phyloP scores from a whole-genome alignment of 2,113 vertebrate species.

The Nothocercus nigrocapillus region DNA sequence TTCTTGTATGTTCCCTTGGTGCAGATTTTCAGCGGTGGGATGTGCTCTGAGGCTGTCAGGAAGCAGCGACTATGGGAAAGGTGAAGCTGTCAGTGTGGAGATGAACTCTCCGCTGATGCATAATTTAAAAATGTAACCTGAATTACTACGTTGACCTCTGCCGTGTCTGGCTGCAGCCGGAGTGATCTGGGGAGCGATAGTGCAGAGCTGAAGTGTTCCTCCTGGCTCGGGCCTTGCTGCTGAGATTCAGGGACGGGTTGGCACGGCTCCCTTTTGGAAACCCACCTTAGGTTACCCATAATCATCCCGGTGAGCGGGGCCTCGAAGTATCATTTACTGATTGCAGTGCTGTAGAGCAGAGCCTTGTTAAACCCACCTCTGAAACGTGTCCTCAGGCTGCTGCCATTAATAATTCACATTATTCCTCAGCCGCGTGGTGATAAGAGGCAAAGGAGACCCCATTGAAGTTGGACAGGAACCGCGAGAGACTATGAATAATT shows the following conservation, averaged over 20 bases:
- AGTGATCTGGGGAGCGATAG: background rate
- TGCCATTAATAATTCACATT: background rate
- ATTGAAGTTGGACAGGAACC: background rate
- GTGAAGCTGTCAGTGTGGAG: background rate
- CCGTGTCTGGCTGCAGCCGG: background rate
- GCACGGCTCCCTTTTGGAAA: background rate
- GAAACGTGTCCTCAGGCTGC: background rate
- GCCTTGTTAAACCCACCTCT: background rate
- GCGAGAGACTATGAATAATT: background rate
- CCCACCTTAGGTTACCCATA: background rate
- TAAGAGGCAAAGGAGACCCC: background rate
- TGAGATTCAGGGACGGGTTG: background rate
- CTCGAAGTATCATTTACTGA: background rate
- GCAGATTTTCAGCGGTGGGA: background rate
- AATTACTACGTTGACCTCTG: background rate
- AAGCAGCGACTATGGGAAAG: background rate
- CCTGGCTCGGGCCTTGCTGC: background rate
- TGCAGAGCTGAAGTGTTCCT: background rate
- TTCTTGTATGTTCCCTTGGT: background rate
- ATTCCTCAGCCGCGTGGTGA: rapidly evolving
- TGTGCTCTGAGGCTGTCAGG: background rate
- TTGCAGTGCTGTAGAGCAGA: background rate
- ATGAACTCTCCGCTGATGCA: background rate
- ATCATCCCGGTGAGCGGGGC: background rate
- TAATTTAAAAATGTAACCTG: background rate